Evolutionary conservation across 2,888 invertebrate genomes (phyloP), one percentile per base, ranked within the genome.

Genomic region (Tryphoninae sp.): DNA sequence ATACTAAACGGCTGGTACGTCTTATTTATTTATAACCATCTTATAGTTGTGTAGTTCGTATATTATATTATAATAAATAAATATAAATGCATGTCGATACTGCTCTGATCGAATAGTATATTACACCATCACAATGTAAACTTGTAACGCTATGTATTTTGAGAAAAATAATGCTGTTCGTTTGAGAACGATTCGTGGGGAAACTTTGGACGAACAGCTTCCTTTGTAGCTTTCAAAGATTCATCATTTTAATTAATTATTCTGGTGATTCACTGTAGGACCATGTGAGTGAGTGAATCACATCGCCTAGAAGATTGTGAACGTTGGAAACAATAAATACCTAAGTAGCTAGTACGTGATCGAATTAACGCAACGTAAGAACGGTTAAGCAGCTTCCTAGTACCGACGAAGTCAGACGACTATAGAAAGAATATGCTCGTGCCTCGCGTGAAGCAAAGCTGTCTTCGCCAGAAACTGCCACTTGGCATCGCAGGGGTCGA

Each of bases 1-100:
- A 71, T 68, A 76, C 40, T 68, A 67, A 76, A 78, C 81, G 81
- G 78, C 81, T 78, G 81, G 78, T 62, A 82, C 81, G 81, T 75
- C 51, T 45, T 78, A 75, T 62, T 72, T 78, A 75, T 75, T 78
- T 65, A 71, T 72, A 73, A 73, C 73, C 16, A 49, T 82, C 53
- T 59, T 81, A 78, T 82, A 81, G 78, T 65, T 69, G 64, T 78
- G 74, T 67, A 79, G 67, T 67, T 82, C 77, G 8, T 19, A 16
- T 55, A 55, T 19, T 72, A 33, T 75, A 71, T 72, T n/a, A 65
- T 62, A 49, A 72, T 75, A 65, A 82, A 83, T 86, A 86, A 84
- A 87, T 84, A 40, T 81, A 51, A 26, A 78, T 59, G 79, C 76
- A 84, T 79, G 81, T 59, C n/a, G 40, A 67, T 64, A 53, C 71